Conservation (phyloP, 2,888 invertebrate genomes). For the Campoplex nolae region DNA sequence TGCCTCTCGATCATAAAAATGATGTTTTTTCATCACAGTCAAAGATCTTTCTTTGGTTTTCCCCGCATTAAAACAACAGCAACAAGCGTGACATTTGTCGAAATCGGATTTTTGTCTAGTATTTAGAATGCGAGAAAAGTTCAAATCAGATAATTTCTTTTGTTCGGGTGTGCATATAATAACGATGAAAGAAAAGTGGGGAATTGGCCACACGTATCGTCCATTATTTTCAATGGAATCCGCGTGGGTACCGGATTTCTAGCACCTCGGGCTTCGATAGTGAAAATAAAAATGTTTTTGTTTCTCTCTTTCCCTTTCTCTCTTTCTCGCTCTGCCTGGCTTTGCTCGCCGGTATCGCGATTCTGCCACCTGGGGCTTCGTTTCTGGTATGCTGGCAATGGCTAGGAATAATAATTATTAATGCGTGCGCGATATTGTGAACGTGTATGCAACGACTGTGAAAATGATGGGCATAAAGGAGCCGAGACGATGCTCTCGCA, state of each 20-base stretch:
- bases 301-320: not conserved
- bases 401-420: conserved; percentile 64
- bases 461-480: conserved; percentile 58
- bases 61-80: not conserved
- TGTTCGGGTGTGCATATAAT: conserved; percentile 17
- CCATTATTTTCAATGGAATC: conserved; percentile 55
- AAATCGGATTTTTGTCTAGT: not conserved
- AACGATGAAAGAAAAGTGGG: conserved; percentile 28
- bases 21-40: not conserved
- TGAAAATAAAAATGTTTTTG: not conserved
- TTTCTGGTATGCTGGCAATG: conserved; percentile 48
- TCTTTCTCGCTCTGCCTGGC: not conserved
- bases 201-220: conserved; percentile 46
- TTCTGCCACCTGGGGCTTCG: conserved; percentile 51
- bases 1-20: not conserved
- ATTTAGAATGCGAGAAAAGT: not conserved
- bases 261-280: conserved; percentile 30
- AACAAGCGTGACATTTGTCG: conserved; percentile 8
- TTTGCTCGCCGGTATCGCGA: conserved; percentile 30
- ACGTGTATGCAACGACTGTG: conserved; percentile 25
- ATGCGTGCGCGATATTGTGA: conserved; percentile 62
- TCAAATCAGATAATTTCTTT: conserved; percentile 26
- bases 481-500: conserved; percentile 48
- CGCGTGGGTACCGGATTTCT: conserved; percentile 64
- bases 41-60: not conserved